Conservation (phyloP, 2,888 invertebrate species). For the Tineola bisselliella region DNA sequence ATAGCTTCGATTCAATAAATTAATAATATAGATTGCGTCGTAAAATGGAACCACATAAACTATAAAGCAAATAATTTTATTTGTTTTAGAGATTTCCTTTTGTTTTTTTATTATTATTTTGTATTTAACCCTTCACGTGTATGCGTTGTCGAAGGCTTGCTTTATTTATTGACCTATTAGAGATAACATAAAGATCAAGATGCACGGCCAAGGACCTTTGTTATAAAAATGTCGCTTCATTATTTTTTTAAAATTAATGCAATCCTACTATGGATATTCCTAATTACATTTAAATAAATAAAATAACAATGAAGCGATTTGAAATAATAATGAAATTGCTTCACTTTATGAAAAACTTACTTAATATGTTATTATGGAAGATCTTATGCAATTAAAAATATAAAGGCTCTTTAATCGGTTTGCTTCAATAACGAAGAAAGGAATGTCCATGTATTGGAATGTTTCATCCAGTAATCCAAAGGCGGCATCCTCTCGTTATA, state of each 20-base stretch:
- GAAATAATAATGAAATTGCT: background rate
- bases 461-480: conserved; percentile 26
- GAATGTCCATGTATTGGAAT: conserved; percentile 26
- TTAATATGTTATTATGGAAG: too few species aligned
- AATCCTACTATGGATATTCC: conserved; percentile 38
- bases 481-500: conserved; percentile 57
- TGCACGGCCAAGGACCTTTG: conserved; percentile 69
- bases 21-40: background rate
- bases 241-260: conserved; percentile 58
- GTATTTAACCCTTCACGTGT: conserved; percentile 56
- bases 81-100: background rate
- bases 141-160: conserved; percentile 62
- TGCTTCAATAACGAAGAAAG: background rate
- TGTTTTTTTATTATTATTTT: conserved; percentile 22
- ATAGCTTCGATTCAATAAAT: background rate
- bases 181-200: conserved; percentile 68
- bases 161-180: conserved; percentile 69
- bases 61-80: conserved; percentile 8
- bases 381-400: too few species aligned
- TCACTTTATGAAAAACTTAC: too few species aligned
- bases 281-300: conserved; percentile 9
- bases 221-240: conserved; percentile 68
- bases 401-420: too few species aligned
- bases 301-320: background rate
- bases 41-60: conserved; percentile 6